These are phyloP conservation scores for Catocala fraxini DNA, from an alignment of 2,888 invertebrate species.

Conservation along the genomic window DNA sequence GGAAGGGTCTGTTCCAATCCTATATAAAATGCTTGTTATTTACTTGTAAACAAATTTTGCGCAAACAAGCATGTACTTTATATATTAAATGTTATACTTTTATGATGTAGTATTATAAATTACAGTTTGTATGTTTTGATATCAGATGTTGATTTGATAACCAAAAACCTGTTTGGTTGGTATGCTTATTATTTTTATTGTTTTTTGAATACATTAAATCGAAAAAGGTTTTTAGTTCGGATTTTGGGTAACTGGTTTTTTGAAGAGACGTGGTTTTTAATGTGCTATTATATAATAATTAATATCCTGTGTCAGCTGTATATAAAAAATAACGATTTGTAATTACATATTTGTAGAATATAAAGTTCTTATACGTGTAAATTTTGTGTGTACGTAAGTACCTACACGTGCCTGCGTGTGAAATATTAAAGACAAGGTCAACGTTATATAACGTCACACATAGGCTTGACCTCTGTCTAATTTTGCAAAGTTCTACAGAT, in stretches of 20 bases:
- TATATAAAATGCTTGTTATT: too few relatives aligned
- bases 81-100: too few relatives aligned
- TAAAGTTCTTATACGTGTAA: not conserved
- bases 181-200: constrained; percentile 19
- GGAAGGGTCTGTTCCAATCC: too few relatives aligned
- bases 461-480: too few relatives aligned
- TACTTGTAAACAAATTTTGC: too few relatives aligned
- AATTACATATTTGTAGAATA: not conserved
- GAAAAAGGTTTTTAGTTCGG: constrained; percentile 15
- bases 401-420: not conserved
- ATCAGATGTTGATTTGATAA: not conserved
- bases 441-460: too few relatives aligned
- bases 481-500: too few relatives aligned
- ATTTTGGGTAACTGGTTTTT: constrained; percentile 20
- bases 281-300: constrained; percentile 25
- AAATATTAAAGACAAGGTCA: too few relatives aligned
- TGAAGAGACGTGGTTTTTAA: constrained; percentile 14
- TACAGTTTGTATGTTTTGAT: constrained; percentile 1
- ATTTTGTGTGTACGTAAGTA: not conserved
- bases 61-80: too few relatives aligned
- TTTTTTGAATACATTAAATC: constrained; percentile 33
- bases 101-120: not conserved
- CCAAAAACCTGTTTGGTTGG: constrained; percentile 22
- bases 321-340: not conserved
- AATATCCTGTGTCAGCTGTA: constrained; percentile 1